phyloP scores from a whole-genome alignment of 1,140 invertebrate species.

The Pseudobourletiella spinata region DNA sequence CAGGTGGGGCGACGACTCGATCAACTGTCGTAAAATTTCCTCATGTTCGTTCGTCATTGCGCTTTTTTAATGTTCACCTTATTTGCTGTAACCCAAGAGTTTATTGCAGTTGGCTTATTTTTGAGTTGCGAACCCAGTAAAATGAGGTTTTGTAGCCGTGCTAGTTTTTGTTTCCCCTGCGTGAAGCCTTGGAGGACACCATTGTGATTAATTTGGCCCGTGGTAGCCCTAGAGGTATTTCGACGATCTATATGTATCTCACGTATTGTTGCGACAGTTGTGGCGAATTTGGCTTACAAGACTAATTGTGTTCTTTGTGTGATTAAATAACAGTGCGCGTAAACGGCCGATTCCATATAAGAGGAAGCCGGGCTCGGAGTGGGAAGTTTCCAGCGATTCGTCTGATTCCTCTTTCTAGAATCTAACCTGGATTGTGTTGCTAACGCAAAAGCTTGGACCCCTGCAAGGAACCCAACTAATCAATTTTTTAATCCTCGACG shows the following conservation, averaged over 20 bases:
- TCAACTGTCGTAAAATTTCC: neutral
- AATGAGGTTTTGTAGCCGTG: neutral
- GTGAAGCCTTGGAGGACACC: no score
- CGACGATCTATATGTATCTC: neutral
- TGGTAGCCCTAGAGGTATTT: neutral
- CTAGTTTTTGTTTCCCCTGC: no score
- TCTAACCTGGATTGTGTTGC: no score
- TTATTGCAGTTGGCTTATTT: neutral
- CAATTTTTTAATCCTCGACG: no score
- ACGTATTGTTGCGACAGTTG: neutral
- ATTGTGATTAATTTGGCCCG: no score
- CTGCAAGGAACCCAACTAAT: no score
- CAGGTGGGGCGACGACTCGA: constrained; percentile 62
- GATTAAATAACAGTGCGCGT: constrained; percentile 61
- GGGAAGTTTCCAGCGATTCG: constrained; percentile 19
- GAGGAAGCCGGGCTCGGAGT: constrained; percentile 41
- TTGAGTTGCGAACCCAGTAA: neutral
- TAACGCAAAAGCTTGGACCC: no score
- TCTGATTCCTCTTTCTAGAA: constrained; percentile 1
- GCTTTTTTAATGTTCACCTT: neutral
- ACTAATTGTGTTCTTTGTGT: constrained; percentile 28
- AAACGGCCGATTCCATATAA: constrained; percentile 84
- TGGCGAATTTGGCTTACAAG: constrained; percentile 6
- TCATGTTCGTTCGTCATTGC: neutral
- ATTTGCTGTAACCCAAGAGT: neutral